Conservation (phyloP, 2,888 invertebrate genomes). For the Andrena flavipes region DNA sequence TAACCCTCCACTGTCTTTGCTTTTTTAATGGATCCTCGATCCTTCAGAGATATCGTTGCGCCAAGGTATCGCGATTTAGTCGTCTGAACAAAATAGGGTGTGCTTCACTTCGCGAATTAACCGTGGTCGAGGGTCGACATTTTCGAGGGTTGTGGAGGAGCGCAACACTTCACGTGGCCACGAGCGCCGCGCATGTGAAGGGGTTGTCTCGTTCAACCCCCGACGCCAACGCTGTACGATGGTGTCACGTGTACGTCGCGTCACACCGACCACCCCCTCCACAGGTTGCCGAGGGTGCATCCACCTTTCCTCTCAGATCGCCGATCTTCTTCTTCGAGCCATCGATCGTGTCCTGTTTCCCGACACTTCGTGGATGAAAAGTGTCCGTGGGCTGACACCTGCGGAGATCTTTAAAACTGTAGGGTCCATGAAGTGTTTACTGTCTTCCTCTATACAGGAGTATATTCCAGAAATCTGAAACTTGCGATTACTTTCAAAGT, state of each 20-base stretch:
- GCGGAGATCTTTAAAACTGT: background rate
- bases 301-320: constrained; percentile 44
- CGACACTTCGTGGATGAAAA: too few relatives aligned
- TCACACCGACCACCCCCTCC: constrained; percentile 65
- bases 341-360: background rate
- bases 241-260: constrained; percentile 80
- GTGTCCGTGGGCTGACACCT: background rate
- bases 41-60: background rate
- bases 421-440: too few relatives aligned
- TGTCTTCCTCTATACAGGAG: too few relatives aligned
- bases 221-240: constrained; percentile 69
- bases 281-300: constrained; percentile 54
- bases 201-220: constrained; percentile 73
- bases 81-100: background rate
- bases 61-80: background rate
- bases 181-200: constrained; percentile 80
- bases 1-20: background rate
- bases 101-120: constrained; percentile 42
- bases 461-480: too few relatives aligned
- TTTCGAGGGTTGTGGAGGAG: constrained; percentile 61
- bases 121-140: constrained; percentile 69
- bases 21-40: background rate
- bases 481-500: too few relatives aligned
- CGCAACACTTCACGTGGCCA: constrained; percentile 75
- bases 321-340: constrained; percentile 10